Evolutionary conservation across 1,140 invertebrate species (phyloP).

Genomic region (Rhizoglyphus robini): DNA sequence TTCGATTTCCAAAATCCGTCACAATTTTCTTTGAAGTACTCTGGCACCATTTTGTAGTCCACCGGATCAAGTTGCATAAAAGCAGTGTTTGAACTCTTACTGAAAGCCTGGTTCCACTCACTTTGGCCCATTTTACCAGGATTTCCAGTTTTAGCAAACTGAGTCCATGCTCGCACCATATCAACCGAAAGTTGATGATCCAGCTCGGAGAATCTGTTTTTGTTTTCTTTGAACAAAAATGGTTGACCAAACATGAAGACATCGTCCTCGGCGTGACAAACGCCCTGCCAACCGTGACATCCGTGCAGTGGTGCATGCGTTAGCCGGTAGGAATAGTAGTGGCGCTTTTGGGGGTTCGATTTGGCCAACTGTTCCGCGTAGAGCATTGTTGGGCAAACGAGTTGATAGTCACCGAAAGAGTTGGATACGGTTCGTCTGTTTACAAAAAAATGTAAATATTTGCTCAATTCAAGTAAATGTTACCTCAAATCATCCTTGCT

Average conservation of each 20-base stretch:
- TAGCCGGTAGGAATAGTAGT: neutral
- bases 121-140: neutral
- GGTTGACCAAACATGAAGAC: neutral
- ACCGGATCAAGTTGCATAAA: too few species aligned
- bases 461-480: too few species aligned
- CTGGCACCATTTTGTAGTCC: too few species aligned
- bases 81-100: too few species aligned
- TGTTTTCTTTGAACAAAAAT: neutral
- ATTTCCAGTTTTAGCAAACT: neutral
- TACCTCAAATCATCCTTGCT: too few species aligned
- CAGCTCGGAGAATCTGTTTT: neutral
- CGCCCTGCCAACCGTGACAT: neutral
- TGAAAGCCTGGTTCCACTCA: too few species aligned
- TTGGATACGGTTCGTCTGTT: neutral
- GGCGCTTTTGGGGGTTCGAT: neutral
- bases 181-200: too few species aligned
- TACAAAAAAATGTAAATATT: too few species aligned
- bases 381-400: neutral
- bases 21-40: too few species aligned
- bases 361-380: neutral
- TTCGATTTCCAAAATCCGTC: too few species aligned
- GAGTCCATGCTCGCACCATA: neutral
- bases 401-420: too few species aligned
- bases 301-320: neutral
- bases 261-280: neutral